phyloP scores from a whole-genome alignment of 2,888 invertebrate species.

The Ypsolopha sequella region DNA sequence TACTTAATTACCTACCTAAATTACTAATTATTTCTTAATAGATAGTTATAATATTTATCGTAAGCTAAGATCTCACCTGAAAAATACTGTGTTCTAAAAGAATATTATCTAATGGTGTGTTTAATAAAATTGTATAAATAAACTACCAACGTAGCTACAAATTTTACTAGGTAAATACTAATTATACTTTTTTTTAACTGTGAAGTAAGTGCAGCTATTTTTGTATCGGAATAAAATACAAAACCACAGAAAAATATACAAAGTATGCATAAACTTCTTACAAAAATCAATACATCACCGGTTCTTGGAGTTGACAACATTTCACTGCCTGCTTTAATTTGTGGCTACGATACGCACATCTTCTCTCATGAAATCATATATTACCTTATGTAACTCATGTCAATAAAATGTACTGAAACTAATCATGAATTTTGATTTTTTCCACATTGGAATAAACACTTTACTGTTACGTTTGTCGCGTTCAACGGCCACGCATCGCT shows the following conservation, averaged over 20 bases:
- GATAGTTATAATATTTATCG: neutral
- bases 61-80: neutral
- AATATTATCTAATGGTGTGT: neutral
- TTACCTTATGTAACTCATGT: slow-evolving; percentile 15
- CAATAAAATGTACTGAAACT: slow-evolving; percentile 22
- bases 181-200: too few species aligned
- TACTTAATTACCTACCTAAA: neutral
- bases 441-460: too few species aligned
- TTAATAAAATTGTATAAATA: neutral
- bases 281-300: too few species aligned
- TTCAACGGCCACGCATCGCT: too few species aligned
- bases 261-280: too few species aligned
- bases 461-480: too few species aligned
- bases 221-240: neutral
- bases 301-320: neutral
- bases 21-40: neutral
- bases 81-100: neutral
- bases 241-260: too few species aligned
- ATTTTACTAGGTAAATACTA: too few species aligned
- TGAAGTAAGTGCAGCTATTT: neutral
- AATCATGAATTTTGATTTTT: too few species aligned
- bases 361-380: slow-evolving; percentile 1
- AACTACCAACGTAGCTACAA: too few species aligned
- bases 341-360: neutral
- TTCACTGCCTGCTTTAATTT: neutral